phyloP scores from a whole-genome alignment of 2,113 vertebrate species.

The Melanerpes formicivorus region DNA sequence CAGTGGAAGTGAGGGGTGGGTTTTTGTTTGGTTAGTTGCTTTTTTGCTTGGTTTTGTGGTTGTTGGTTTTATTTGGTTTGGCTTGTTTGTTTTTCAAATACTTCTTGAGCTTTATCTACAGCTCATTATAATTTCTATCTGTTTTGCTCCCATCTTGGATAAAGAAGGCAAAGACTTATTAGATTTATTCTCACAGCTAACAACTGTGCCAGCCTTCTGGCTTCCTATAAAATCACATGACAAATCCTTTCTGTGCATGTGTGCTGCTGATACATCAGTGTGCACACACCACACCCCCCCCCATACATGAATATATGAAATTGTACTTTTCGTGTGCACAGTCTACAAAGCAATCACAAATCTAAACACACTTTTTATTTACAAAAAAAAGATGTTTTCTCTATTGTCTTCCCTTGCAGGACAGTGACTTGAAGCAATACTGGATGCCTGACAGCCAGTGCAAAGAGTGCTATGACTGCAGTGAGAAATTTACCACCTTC shows the following conservation, averaged over 20 bases:
- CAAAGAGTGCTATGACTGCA: slow-evolving; percentile 98
- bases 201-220: not conserved
- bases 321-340: not conserved
- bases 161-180: not conserved
- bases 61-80: not conserved
- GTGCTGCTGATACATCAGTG: not conserved
- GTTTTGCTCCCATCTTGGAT: not conserved
- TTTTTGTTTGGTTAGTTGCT: not conserved
- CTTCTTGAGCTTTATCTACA: not conserved
- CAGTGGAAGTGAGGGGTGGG: not conserved
- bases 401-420: slow-evolving; percentile 71
- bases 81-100: not conserved
- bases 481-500: slow-evolving; percentile 98
- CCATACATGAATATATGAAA: not conserved
- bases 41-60: not conserved
- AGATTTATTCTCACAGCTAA: not conserved
- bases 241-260: not conserved
- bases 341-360: not conserved
- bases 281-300: no score
- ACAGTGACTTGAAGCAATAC: slow-evolving; percentile 98
- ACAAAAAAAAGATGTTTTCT: not conserved
- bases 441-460: slow-evolving; percentile 99
- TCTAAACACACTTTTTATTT: not conserved
- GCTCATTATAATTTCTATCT: not conserved
- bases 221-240: not conserved